Evolutionary conservation across 1,140 invertebrate species (phyloP), one percentile per base, ranked within the genome.

Genomic region (Contarinia nasturtii): DNA sequence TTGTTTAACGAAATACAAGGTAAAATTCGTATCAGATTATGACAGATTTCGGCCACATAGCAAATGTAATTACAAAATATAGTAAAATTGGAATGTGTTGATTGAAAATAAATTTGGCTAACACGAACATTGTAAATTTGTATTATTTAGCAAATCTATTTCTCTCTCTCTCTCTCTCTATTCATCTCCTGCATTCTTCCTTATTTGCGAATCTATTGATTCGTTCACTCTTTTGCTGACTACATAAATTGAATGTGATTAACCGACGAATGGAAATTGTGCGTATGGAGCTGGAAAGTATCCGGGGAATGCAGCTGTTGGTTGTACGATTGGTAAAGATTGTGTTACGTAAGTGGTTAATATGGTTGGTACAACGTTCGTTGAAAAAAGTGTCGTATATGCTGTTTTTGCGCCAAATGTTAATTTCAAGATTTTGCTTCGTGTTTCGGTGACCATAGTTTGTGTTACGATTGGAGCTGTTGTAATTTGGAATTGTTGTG

Each of bases 361-460:
- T 43, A 80, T 70, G 1, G 86, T 90, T 14, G 86, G 86, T 18
- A 89, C 77, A 17, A 89, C 77, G 51, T 71, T 77, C n/a, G 85
- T 88, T 0, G 82, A 84, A 56, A 79, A 89, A 20, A 90, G 65
- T 1, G 85, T 89, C 1, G 86, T 90, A 55, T 82, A 84, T 0
- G 86, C 82, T 0, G 86, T 88, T 56, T 86, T 85, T 18, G 86
- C 86, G 5, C 86, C 85, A 58, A 91, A 90, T 1, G 84, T 88
- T 12, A 91, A 64, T 58, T 88, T 86, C 17, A 90, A 62, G 17
- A 89, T 69, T 63, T 84, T 82, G 42, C 82, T 85, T 33, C 85
- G 77, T 0, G 86, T 88, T 45, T 80, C 70, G 1, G 82, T 86
- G 5, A 86, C 73, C 52, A 84, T 66, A 0, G 83, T 86, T 53